phyloP scores from a whole-genome alignment of 1,140 invertebrate species.

The Drosophila subpulchrella region DNA sequence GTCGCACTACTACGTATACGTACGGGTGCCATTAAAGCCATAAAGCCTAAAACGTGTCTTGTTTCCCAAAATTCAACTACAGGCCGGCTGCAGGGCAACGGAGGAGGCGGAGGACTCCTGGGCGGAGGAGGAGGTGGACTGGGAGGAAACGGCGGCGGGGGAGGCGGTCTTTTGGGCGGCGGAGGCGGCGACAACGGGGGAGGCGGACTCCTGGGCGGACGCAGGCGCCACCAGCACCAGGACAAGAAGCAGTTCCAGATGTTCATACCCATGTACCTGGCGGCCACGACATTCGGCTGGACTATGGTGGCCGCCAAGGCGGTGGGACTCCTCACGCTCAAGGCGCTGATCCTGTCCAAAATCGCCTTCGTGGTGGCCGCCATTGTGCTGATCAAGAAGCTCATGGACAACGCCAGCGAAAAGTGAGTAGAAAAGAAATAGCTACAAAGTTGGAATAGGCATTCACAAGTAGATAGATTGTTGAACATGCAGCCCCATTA shows the following conservation, averaged over 20 bases:
- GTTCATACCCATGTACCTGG: conserved; percentile 87
- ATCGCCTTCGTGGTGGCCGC: conserved; percentile 87
- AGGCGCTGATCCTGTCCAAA: conserved; percentile 87
- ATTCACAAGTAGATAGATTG: background rate
- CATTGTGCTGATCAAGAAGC: conserved; percentile 86
- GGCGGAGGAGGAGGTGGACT: conserved; percentile 42
- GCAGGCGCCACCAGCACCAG: conserved; percentile 54
- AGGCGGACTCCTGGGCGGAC: conserved; percentile 81
- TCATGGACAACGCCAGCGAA: conserved; percentile 85
- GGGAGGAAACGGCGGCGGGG: conserved; percentile 28
- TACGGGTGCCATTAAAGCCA: conserved; percentile 53
- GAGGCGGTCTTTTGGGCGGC: conserved; percentile 44
- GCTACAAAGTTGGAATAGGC: background rate
- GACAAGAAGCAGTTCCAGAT: conserved; percentile 87
- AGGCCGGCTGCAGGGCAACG: conserved; percentile 70
- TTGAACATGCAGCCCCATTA: too few relatives aligned
- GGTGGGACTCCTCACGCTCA: conserved; percentile 87
- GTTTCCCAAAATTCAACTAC: conserved; percentile 41
- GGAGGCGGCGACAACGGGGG: conserved; percentile 62
- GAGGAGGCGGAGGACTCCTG: conserved; percentile 43
- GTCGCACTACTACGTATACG: conserved; percentile 33
- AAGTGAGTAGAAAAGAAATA: conserved; percentile 51
- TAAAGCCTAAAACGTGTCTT: conserved; percentile 72
- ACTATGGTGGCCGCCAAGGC: conserved; percentile 86
- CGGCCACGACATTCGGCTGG: conserved; percentile 87